Percentiles rank a stretch among this genome's conserved stretches.
These are phyloP conservation scores for Sphaeridia pumilis DNA, from an alignment of 2,888 invertebrate genomes.

Conservation along the genomic window DNA sequence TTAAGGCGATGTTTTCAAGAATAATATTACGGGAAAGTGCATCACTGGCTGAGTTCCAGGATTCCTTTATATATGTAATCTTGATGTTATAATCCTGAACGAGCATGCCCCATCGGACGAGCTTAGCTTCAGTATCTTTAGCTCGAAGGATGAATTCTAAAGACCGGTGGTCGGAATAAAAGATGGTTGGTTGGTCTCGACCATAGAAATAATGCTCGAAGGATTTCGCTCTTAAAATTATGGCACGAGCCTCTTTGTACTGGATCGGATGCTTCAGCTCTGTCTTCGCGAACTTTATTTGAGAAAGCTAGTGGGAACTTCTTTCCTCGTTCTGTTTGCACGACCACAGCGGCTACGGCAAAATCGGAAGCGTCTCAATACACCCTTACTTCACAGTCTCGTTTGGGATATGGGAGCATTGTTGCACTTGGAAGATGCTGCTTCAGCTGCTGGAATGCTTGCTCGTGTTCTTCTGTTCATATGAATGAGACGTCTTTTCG, in stretches of 20 bases:
- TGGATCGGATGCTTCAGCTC: conserved; percentile 39
- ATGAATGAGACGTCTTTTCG: conserved; percentile 5
- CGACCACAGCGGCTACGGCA: background rate
- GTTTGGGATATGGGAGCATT: conserved; percentile 16
- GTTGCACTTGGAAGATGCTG: conserved; percentile 4
- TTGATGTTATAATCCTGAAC: too few species aligned
- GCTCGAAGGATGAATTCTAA: too few species aligned
- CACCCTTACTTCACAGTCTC: background rate
- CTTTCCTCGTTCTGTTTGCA: background rate
- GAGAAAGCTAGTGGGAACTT: conserved; percentile 37
- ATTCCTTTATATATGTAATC: conserved; percentile 21
- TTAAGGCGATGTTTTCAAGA: too few species aligned
- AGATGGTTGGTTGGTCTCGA: conserved; percentile 36
- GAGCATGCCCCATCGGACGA: too few species aligned
- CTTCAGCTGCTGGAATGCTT: conserved; percentile 19
- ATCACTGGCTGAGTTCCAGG: conserved; percentile 26
- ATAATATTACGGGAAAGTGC: conserved; percentile 24
- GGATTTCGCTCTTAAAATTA: conserved; percentile 36
- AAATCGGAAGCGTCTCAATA: conserved; percentile 15
- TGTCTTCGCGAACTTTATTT: conserved; percentile 36
- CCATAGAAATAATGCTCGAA: conserved; percentile 39
- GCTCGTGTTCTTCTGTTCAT: conserved; percentile 15
- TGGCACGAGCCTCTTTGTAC: conserved; percentile 40
- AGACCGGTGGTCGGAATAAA: conserved; percentile 39
- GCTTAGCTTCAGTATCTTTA: too few species aligned